phyloP scores from a whole-genome alignment of 1,140 invertebrate genomes.

The Argopecten irradians region DNA sequence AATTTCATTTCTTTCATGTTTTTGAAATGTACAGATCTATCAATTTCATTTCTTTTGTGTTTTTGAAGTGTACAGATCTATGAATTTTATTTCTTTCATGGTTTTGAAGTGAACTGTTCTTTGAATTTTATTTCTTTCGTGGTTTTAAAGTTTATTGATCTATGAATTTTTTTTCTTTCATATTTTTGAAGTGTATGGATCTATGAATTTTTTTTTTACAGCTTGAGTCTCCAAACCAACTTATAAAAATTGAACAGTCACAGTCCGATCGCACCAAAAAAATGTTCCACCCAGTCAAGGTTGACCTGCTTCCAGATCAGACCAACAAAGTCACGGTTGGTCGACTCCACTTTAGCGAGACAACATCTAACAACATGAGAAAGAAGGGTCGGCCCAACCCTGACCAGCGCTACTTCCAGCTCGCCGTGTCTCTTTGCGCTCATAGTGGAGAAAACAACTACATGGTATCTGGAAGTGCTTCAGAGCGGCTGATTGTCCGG shows the following conservation, averaged over 20 bases:
- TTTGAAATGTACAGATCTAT: too few relatives aligned
- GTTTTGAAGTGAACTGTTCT: too few relatives aligned
- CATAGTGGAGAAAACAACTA: constrained; percentile 84
- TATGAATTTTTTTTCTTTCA: too few relatives aligned
- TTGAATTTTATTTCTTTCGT: too few relatives aligned
- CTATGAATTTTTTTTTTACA: too few relatives aligned
- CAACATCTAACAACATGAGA: constrained; percentile 98
- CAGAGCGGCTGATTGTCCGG: constrained; percentile 97
- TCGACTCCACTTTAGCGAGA: constrained; percentile 97
- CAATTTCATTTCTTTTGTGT: too few relatives aligned
- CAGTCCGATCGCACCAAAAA: constrained; percentile 98
- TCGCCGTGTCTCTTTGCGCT: constrained; percentile 94
- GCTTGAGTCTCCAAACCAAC: constrained; percentile 94
- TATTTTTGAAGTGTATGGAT: too few relatives aligned
- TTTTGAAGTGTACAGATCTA: too few relatives aligned
- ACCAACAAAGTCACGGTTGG: constrained; percentile 89
- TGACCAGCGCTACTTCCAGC: constrained; percentile 95
- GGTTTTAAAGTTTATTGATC: too few relatives aligned
- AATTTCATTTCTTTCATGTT: too few relatives aligned
- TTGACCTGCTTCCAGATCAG: constrained; percentile 84
- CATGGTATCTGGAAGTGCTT: constrained; percentile 86
- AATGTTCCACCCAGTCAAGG: constrained; percentile 94
- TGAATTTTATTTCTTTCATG: too few relatives aligned
- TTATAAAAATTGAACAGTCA: constrained; percentile 97
- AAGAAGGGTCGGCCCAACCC: constrained; percentile 99